Evolutionary conservation across 2,797 vertebrate species (phyloP).

Genomic region (Gadopsis bispinosus): DNA sequence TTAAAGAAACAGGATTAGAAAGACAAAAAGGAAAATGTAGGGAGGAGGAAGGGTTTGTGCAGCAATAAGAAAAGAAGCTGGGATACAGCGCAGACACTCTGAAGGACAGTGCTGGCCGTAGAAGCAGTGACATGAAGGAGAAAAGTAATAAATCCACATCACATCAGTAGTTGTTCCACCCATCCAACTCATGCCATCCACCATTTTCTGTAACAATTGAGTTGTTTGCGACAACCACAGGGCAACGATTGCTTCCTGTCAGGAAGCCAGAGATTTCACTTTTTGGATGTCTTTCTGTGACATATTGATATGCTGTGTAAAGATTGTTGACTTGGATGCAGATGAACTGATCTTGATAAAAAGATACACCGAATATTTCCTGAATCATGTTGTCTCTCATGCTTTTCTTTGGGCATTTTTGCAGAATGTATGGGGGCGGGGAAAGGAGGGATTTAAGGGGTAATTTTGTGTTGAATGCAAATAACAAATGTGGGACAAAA

Average conservation of each 20-base stretch:
- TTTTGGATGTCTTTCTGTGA: constrained; percentile 82
- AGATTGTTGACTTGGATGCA: constrained; percentile 71
- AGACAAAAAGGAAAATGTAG: constrained; percentile 6
- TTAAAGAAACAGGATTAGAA: constrained; percentile 2
- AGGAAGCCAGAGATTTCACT: constrained; percentile 73
- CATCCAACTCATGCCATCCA: constrained; percentile 26
- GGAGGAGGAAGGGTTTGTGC: constrained; percentile 22
- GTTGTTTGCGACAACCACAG: constrained; percentile 70
- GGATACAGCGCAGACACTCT: neutral
- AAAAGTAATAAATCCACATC: constrained; percentile 57
- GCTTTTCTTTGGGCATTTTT: constrained; percentile 52
- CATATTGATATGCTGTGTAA: constrained; percentile 78
- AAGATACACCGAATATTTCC: constrained; percentile 68
- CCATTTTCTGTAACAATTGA: constrained; percentile 74
- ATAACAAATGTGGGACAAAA: neutral
- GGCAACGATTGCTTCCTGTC: constrained; percentile 74
- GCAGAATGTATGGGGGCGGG: neutral
- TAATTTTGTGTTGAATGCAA: neutral
- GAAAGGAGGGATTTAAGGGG: neutral
- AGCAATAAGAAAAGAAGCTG: constrained; percentile 60
- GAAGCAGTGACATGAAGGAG: constrained; percentile 66
- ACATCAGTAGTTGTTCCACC: constrained; percentile 41
- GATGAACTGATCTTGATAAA: constrained; percentile 76
- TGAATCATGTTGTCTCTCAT: constrained; percentile 52
- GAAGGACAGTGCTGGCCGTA: constrained; percentile 61